phyloP scores from a whole-genome alignment of 2,797 vertebrate species.

The Takifugu ocellatus region DNA sequence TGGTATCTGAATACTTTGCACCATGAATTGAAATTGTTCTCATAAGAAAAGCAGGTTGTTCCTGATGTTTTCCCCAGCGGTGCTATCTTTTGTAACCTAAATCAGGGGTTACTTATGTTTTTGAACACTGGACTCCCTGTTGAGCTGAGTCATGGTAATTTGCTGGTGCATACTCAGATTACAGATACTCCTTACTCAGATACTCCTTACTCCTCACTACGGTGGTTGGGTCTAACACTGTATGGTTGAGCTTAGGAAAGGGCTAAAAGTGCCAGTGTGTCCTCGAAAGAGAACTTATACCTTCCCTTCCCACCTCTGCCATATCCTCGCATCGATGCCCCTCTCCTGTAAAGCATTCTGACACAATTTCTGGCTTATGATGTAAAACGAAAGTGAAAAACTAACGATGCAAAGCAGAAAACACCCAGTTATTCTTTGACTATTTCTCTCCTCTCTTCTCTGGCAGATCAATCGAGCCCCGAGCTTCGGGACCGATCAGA shows the following conservation, averaged over 20 bases:
- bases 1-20: slow-evolving; percentile 67
- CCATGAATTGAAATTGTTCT: slow-evolving; percentile 53
- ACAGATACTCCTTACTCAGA: neutral
- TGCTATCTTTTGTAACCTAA: slow-evolving; percentile 52
- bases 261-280: slow-evolving; percentile 44
- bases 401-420: slow-evolving; percentile 26
- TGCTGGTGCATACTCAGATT: slow-evolving; percentile 26
- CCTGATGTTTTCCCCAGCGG: slow-evolving; percentile 46
- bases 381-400: slow-evolving; percentile 24
- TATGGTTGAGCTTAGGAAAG: slow-evolving; percentile 23
- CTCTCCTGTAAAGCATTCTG: slow-evolving; percentile 30
- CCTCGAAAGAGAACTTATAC: slow-evolving; percentile 32
- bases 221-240: slow-evolving; percentile 33
- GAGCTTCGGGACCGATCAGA: slow-evolving; percentile 98
- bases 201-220: slow-evolving; percentile 9
- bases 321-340: slow-evolving; percentile 17
- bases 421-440: slow-evolving; percentile 24
- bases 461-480: slow-evolving; percentile 96
- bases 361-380: slow-evolving; percentile 23
- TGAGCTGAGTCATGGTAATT: slow-evolving; percentile 34
- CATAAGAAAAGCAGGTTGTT: slow-evolving; percentile 54
- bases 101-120: slow-evolving; percentile 52
- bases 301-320: slow-evolving; percentile 11
- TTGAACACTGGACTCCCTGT: slow-evolving; percentile 28
- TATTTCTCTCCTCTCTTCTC: slow-evolving; percentile 35